Conservation (phyloP, 2,797 vertebrate species). For the Lateolabrax maculatus region DNA sequence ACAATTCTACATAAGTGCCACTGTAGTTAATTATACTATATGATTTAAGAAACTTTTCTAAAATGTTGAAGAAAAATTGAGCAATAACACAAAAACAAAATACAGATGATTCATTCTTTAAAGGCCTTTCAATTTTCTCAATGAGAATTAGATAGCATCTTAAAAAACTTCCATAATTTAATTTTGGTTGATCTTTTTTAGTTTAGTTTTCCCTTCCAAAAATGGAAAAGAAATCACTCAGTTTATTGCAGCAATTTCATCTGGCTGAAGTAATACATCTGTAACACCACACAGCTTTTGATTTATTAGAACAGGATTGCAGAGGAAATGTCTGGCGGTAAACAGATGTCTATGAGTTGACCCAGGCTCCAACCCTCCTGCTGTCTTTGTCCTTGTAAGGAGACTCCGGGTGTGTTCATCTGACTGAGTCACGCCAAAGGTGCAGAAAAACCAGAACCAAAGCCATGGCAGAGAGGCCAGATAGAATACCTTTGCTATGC, state of each 20-base stretch:
- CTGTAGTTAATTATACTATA: not conserved
- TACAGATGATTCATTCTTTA: not conserved
- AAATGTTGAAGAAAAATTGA: not conserved
- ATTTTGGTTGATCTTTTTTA: not conserved
- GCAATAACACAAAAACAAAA: not conserved
- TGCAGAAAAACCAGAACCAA: conserved; percentile 45
- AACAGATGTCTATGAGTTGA: conserved; percentile 67
- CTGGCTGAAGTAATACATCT: conserved; percentile 7
- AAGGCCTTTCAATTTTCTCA: not conserved
- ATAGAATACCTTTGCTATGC: conserved; percentile 47
- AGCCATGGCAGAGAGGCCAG: conserved; percentile 36
- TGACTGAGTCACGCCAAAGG: conserved; percentile 72
- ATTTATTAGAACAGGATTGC: conserved; percentile 28
- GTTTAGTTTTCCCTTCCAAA: not conserved
- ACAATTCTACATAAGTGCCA: not conserved
- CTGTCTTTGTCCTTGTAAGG: conserved; percentile 86
- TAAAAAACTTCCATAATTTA: not conserved
- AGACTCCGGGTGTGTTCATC: conserved; percentile 73
- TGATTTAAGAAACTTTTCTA: not conserved
- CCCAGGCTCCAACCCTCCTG: conserved; percentile 62
- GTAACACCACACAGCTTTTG: conserved; percentile 12
- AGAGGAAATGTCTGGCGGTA: conserved; percentile 31
- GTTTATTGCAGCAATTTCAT: not conserved
- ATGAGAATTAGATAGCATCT: not conserved
- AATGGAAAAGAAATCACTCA: conserved; percentile 9